phyloP scores from a whole-genome alignment of 1,140 invertebrate species.

The Nasonia giraulti region DNA sequence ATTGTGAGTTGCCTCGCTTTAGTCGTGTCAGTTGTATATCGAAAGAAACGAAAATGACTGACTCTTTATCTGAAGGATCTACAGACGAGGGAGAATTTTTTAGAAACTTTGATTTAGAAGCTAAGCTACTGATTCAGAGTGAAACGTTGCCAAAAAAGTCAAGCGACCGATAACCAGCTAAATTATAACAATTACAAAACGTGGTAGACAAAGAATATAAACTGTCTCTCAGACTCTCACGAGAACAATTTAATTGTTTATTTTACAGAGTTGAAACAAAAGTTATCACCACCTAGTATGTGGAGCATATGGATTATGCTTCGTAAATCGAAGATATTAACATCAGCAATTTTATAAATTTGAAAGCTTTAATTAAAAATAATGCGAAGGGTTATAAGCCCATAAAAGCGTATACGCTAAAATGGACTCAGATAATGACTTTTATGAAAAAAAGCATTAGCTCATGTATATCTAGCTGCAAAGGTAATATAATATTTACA shows the following conservation, averaged over 20 bases:
- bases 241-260: conserved; percentile 46
- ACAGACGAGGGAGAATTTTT: neutral
- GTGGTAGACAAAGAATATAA: conserved; percentile 31
- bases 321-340: conserved; percentile 9
- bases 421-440: conserved; percentile 38
- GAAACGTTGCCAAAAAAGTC: conserved; percentile 42
- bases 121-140: conserved; percentile 2
- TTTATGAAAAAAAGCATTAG: conserved; percentile 43
- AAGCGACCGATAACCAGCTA: conserved; percentile 32
- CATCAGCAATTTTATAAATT: conserved; percentile 29
- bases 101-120: conserved; percentile 26
- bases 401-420: conserved; percentile 38
- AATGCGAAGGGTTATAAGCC: conserved; percentile 44
- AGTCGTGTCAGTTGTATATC: too few species aligned
- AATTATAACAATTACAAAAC: conserved; percentile 43
- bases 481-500: conserved; percentile 32
- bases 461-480: conserved; percentile 25
- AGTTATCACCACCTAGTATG: conserved; percentile 40
- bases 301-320: conserved; percentile 51
- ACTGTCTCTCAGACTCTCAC: conserved; percentile 12
- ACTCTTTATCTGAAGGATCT: neutral
- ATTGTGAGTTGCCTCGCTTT: too few species aligned
- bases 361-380: conserved; percentile 43
- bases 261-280: conserved; percentile 30
- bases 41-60: too few species aligned